Conservation (phyloP, 2,888 invertebrate genomes). For the Sminthurinus aureus region DNA sequence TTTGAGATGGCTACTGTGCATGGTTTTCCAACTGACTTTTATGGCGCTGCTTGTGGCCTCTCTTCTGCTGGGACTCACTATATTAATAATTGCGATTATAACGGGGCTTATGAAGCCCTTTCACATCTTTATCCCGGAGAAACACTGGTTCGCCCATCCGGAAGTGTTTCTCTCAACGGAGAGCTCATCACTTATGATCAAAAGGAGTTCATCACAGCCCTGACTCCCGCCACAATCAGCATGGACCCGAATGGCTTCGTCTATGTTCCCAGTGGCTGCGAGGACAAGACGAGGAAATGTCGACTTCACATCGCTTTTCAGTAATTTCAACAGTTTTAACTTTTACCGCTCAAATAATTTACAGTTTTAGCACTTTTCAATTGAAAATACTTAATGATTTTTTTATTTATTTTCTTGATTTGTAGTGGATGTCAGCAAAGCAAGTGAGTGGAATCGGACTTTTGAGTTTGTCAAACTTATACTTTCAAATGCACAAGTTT, state of each 20-base stretch:
- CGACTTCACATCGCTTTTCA: constrained; percentile 46
- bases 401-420: constrained; percentile 53
- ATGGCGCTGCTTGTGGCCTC: constrained; percentile 57
- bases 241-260: constrained; percentile 52
- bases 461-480: too few relatives aligned
- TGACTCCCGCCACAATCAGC: constrained; percentile 33
- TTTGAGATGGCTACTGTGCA: constrained; percentile 38
- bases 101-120: constrained; percentile 60
- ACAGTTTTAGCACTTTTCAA: constrained; percentile 50
- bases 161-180: constrained; percentile 19
- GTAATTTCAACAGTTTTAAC: neutral
- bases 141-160: constrained; percentile 42
- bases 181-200: constrained; percentile 48
- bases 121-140: constrained; percentile 58
- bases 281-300: constrained; percentile 43
- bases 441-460: constrained; percentile 42
- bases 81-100: constrained; percentile 61
- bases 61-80: constrained; percentile 52
- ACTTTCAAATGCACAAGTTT: too few relatives aligned
- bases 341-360: constrained; percentile 28
- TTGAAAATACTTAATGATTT: constrained; percentile 45
- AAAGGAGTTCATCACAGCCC: constrained; percentile 46
- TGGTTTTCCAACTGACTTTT: constrained; percentile 58
- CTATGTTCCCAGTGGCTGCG: constrained; percentile 52
- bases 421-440: constrained; percentile 52